Base-by-base conservation (phyloP, 2,888 invertebrate species). In the Caenorhabditis virilis region DNA sequence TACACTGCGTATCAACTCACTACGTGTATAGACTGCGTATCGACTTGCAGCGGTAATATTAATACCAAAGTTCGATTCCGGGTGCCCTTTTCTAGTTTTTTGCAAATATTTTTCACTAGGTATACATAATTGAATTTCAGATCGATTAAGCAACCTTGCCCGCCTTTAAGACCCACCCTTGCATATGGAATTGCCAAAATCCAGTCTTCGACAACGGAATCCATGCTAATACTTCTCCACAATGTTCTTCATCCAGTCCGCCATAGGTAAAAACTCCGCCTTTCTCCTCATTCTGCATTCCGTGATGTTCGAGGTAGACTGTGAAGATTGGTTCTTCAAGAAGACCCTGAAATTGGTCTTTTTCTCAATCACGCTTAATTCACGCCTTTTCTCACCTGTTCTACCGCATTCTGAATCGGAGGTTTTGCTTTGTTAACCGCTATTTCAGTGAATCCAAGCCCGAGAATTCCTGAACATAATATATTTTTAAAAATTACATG, bases 401-500 rank as follows among this genome's bases (percentile, higher is more conserved):
- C 49, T 7, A 85, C 79, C 76, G 85, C 84, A 60, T 82, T 84
- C 62, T 85, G 79, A 72, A 86, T 85, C 6, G 84, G 84, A 9
- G 86, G 85, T 3, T 71, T 72, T 3, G 84, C 85, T 16, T 69
- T 65, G 62, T 85, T 84, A 23, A 85, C 85, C 25, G 86, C 83
- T 36, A 86, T 84, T 0, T 79, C 77, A 30, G 78, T 72, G 73
- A 84, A 86, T 1, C 81, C 86, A 79, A 86, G 78, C 13, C 86
- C 86, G 9, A 71, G 53, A 33, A 71, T 68, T 36, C 70, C n/a
- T n/a, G n/a, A n/a, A n/a, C n/a, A n/a, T n/a, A n/a, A n/a, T n/a
- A n/a, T n/a, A n/a, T n/a, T n/a, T n/a, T n/a, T n/a, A n/a, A n/a
- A n/a, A n/a, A n/a, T n/a, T n/a, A n/a, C n/a, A n/a, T n/a, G n/a